Base-by-base conservation (phyloP, 2,113 vertebrate genomes). In the Daubentonia madagascariensis region DNA sequence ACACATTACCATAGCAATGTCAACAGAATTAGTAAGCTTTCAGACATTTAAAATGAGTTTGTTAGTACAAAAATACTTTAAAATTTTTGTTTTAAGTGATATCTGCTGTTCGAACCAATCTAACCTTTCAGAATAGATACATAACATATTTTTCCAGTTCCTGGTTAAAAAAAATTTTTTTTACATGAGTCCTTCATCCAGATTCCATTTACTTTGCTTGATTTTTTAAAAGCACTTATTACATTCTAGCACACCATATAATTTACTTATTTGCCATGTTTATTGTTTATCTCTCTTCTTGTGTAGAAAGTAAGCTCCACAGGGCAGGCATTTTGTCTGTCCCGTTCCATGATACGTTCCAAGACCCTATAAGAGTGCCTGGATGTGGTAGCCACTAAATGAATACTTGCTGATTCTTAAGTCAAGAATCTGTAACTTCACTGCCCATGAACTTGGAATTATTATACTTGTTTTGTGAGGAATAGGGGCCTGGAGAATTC, bases 21-120 rank as follows among this genome's bases (percentile, higher is more conserved):
- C 68, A 85, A 78, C 52, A 93, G 23, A 90, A 84, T 84, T 90
- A 96, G 23, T 94, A 85, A 89, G 5, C 8, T 94, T 85, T 85
- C 3, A 72, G 52, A 91, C 5, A 85, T 91, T 87, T 79, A 79
- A 90, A 67, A 67, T n/a, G 28, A 90, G 32, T 89, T 92, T 87
- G 81, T 76, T 90, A 43, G n/a, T n/a, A 54, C 5, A 70, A 84
- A 89, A 28, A n/a, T 35, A 28, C 22, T 63, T 96, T 85, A 2
- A 9, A 50, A 85, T 54, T 83, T 88, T 80, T 75, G 32, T 86
- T 89, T 78, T 61, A 63, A 68, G 72, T 73, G n/a, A 40, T 57
- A 30, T 6, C 1, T 57, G 22, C n/a, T 57, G 81, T 89, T 94
- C 18, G 86, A 86, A 87, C 54, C 79, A 94, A 65, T 75, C 13